These are phyloP conservation scores for Naja naja DNA, from an alignment of 2,113 vertebrate genomes.

Conservation along the genomic window DNA sequence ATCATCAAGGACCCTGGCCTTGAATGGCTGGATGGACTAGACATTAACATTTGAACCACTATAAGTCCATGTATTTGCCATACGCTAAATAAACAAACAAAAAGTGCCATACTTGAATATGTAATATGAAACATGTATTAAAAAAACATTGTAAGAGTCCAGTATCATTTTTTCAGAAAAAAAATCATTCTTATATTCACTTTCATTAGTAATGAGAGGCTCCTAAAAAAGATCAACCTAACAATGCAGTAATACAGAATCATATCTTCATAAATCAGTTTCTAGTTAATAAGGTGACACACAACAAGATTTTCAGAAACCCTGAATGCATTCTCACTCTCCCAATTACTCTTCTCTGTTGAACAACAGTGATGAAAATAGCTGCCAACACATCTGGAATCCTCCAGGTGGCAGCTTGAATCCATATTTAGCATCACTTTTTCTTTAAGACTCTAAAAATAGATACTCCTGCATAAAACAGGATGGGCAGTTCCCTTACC, in stretches of 20 bases:
- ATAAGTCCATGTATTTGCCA: too few relatives aligned
- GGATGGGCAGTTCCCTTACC: background rate
- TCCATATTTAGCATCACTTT: constrained; percentile 22
- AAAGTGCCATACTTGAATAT: background rate
- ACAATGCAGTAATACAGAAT: background rate
- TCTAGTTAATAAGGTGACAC: background rate
- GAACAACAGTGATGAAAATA: background rate
- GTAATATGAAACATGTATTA: background rate
- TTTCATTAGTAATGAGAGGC: background rate
- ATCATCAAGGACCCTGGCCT: too few relatives aligned
- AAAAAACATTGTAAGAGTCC: background rate
- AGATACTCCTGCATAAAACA: background rate
- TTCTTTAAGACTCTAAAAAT: background rate
- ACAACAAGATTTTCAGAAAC: background rate
- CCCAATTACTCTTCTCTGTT: background rate
- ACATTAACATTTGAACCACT: too few relatives aligned
- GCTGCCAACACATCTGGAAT: constrained; percentile 27
- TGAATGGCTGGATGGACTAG: too few relatives aligned
- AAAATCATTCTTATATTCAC: background rate
- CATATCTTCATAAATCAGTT: background rate
- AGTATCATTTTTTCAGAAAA: background rate
- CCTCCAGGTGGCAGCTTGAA: constrained; percentile 66
- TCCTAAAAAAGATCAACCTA: background rate
- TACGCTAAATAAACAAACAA: too few relatives aligned
- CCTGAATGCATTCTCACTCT: background rate